phyloP scores from a whole-genome alignment of 2,888 invertebrate species.

The Brassicogethes aeneus region DNA sequence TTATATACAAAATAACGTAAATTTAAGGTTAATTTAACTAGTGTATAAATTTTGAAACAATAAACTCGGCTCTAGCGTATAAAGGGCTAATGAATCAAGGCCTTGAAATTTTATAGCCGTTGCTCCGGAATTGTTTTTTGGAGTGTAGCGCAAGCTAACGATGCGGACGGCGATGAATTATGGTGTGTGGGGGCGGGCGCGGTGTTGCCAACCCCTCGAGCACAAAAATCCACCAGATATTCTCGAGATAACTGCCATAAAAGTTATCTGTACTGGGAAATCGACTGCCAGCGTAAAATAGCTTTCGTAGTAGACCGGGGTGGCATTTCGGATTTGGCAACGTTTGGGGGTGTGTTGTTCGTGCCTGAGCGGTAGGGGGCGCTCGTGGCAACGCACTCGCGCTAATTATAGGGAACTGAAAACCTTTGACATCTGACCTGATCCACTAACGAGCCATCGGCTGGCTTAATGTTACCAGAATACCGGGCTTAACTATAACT shows the following conservation, averaged over 20 bases:
- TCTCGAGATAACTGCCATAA: too few species aligned
- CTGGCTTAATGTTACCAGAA: constrained; percentile 36
- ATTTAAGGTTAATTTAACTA: too few species aligned
- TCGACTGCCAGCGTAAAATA: too few species aligned
- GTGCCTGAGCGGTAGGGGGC: not conserved
- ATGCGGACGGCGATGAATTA: not conserved
- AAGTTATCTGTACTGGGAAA: too few species aligned
- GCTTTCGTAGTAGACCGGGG: too few species aligned
- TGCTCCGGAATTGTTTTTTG: not conserved
- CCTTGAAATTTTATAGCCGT: not conserved
- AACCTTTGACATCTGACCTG: constrained; percentile 45
- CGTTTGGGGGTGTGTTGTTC: not conserved
- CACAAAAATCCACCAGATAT: too few species aligned
- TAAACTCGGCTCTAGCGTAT: too few species aligned
- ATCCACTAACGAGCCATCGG: constrained; percentile 40
- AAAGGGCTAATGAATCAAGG: not conserved
- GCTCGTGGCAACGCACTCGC: constrained; percentile 30
- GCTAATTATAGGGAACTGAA: constrained; percentile 43
- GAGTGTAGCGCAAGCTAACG: not conserved
- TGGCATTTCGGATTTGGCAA: not conserved
- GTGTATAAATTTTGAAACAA: too few species aligned
- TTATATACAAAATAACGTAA: too few species aligned
- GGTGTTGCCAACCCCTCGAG: too few species aligned
- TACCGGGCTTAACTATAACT: too few species aligned
- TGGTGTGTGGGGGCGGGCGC: not conserved